These are phyloP conservation scores for Albula goreensis DNA, from an alignment of 2,113 vertebrate genomes.

Conservation along the genomic window DNA sequence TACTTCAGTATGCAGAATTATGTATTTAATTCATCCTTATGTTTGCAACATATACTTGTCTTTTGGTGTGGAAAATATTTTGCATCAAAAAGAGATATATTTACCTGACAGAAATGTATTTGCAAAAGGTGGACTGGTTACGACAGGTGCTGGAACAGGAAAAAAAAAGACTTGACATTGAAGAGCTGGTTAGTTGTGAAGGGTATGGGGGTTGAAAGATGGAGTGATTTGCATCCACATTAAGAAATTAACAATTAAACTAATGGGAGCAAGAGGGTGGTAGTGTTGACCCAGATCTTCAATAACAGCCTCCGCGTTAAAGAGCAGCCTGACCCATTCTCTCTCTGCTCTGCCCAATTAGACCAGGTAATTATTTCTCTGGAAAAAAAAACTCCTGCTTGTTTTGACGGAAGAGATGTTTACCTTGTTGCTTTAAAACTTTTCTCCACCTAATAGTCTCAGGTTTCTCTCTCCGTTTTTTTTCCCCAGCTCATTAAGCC, in stretches of 20 bases:
- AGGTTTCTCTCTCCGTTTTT: conserved; percentile 24
- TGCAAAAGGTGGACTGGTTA: neutral
- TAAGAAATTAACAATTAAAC: conserved; percentile 37
- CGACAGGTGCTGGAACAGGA: conserved; percentile 2
- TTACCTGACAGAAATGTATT: neutral
- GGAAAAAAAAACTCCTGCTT: conserved; percentile 18
- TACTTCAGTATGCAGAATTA: neutral
- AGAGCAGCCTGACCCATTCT: conserved; percentile 15
- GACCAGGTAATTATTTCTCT: conserved; percentile 23
- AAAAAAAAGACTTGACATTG: conserved; percentile 10
- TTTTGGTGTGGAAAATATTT: conserved; percentile 3
- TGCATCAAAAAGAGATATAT: neutral
- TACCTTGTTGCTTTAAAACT: conserved; percentile 26
- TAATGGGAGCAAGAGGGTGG: conserved; percentile 24
- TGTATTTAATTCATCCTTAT: neutral
- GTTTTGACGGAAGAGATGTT: conserved; percentile 33
- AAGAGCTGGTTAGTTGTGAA: conserved; percentile 3
- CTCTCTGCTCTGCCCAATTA: conserved; percentile 33
- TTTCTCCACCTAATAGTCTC: conserved; percentile 26
- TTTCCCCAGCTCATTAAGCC: conserved; percentile 47
- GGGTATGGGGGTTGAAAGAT: conserved; percentile 15
- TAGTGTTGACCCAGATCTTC: neutral
- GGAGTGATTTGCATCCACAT: conserved; percentile 30
- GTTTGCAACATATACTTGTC: conserved; percentile 13
- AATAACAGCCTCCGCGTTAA: conserved; percentile 22